phyloP scores from a whole-genome alignment of 2,797 vertebrate genomes.

The Coranthus polyacanthus region DNA sequence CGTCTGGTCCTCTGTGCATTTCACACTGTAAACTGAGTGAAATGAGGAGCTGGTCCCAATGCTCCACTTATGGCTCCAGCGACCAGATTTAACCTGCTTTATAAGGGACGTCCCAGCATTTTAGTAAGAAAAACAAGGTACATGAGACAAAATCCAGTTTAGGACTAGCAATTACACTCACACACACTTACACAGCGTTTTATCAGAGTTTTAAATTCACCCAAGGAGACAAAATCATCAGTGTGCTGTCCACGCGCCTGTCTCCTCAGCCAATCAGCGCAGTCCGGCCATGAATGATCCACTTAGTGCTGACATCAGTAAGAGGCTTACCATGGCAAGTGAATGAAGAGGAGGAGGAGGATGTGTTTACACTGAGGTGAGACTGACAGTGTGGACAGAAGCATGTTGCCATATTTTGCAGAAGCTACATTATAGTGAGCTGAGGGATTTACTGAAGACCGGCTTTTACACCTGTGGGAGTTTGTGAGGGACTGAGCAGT shows the following conservation, averaged over 20 bases:
- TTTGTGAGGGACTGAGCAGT: constrained; percentile 16
- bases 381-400: constrained; percentile 10
- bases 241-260: neutral
- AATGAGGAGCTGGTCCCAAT: too few relatives aligned
- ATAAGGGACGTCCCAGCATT: too few relatives aligned
- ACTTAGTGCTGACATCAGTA: constrained; percentile 73
- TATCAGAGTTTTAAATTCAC: too few relatives aligned
- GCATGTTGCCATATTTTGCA: constrained; percentile 10
- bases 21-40: too few relatives aligned
- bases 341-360: constrained; percentile 46
- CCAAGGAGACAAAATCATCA: too few relatives aligned
- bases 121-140: too few relatives aligned
- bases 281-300: constrained; percentile 43
- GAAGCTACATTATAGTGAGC: constrained; percentile 6
- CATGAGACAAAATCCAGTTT: too few relatives aligned
- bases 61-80: too few relatives aligned
- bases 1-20: too few relatives aligned
- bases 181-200: too few relatives aligned
- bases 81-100: too few relatives aligned
- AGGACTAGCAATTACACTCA: too few relatives aligned
- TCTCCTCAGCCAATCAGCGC: constrained; percentile 42
- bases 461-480: neutral
- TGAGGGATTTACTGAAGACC: constrained; percentile 1
- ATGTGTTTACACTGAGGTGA: constrained; percentile 52
- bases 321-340: constrained; percentile 70